A percentile compares a stretch with the other conserved stretches of the same genome.
phyloP scores from a whole-genome alignment of 2,797 vertebrate genomes.

The Hybognathus amarus region DNA sequence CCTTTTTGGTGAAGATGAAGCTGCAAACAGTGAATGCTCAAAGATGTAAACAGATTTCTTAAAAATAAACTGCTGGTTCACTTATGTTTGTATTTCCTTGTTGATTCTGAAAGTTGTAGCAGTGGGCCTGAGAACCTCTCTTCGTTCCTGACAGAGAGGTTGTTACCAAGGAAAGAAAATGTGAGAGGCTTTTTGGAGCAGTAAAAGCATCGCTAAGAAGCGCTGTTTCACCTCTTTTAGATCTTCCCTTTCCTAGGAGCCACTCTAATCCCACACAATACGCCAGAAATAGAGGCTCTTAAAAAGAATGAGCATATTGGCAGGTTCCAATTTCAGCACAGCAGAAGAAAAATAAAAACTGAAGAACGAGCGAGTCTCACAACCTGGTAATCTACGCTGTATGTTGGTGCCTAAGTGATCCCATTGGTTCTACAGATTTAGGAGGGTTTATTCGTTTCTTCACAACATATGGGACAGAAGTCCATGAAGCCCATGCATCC shows the following conservation, averaged over 20 bases:
- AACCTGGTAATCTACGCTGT: conserved; percentile 22
- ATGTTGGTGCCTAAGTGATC: not conserved
- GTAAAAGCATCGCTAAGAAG: conserved; percentile 30
- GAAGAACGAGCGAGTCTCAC: not conserved
- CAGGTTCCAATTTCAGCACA: not conserved
- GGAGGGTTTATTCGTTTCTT: not conserved
- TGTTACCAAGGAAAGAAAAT: conserved; percentile 43
- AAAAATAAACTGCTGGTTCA: not conserved
- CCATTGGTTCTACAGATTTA: conserved; percentile 18
- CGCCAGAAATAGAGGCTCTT: conserved; percentile 25
- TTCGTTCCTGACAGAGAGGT: conserved; percentile 28
- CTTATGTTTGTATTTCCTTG: conserved; percentile 14
- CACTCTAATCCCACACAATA: conserved; percentile 32
- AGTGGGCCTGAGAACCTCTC: not conserved
- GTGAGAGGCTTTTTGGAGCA: conserved; percentile 34
- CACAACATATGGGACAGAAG: not conserved
- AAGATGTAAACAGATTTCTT: conserved; percentile 1
- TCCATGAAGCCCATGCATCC: conserved; percentile 2
- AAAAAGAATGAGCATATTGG: conserved; percentile 20
- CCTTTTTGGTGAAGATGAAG: no score
- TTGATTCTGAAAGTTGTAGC: not conserved
- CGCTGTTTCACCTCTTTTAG: not conserved
- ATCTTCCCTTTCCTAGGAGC: not conserved
- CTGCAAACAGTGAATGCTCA: not conserved
- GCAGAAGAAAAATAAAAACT: conserved; percentile 5